These are phyloP conservation scores for Clarias magur DNA, from an alignment of 2,113 vertebrate species.

Conservation along the genomic window DNA sequence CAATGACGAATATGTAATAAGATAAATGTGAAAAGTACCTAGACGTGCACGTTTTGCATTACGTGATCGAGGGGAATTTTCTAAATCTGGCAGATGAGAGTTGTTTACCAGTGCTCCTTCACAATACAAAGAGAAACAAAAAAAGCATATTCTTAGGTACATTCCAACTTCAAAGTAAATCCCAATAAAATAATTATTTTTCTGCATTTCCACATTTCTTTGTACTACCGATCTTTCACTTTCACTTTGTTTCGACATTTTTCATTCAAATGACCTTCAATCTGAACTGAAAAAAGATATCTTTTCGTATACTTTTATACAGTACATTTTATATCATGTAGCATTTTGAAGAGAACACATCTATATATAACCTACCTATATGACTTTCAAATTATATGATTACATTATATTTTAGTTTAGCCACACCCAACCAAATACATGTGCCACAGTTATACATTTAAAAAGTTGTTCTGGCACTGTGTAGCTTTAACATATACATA, in stretches of 20 bases:
- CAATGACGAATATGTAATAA: background rate
- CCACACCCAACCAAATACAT: background rate
- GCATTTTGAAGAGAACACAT: background rate
- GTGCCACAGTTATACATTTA: no score
- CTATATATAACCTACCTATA: background rate
- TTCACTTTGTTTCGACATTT: conserved; percentile 41
- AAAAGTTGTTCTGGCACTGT: no score
- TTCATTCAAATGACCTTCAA: conserved; percentile 3
- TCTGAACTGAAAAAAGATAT: conserved; percentile 1
- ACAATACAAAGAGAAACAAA: background rate
- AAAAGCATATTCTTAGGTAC: conserved; percentile 9
- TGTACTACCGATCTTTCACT: conserved; percentile 38
- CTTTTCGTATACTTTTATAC: conserved; percentile 3
- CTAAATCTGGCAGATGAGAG: background rate
- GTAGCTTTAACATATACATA: no score
- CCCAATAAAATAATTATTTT: background rate
- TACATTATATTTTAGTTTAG: background rate
- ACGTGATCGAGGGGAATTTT: background rate
- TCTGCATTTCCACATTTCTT: background rate
- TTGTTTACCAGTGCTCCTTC: conserved; percentile 21
- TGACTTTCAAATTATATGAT: background rate
- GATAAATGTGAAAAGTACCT: conserved; percentile 42
- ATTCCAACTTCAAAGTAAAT: background rate
- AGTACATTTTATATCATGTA: conserved; percentile 20
- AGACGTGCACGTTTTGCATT: conserved; percentile 44